phyloP scores from a whole-genome alignment of 2,888 invertebrate species.

The Eupithecia pulchellata region DNA sequence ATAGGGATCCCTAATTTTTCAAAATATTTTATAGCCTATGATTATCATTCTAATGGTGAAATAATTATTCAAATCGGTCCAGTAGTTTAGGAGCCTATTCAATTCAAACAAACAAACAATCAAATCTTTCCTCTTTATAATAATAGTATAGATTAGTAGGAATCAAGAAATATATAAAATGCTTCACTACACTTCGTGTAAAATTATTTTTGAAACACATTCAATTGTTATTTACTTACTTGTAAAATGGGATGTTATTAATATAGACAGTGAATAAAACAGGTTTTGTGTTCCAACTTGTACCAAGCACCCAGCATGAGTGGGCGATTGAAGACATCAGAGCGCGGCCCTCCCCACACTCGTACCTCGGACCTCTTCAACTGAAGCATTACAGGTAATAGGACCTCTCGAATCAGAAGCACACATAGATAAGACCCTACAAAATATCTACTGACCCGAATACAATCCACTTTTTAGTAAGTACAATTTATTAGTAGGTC shows the following conservation, averaged over 20 bases:
- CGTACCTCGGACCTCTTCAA: not conserved
- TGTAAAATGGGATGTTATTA: not conserved
- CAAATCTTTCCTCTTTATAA: no score
- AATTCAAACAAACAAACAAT: no score
- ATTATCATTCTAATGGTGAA: no score
- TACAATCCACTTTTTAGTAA: not conserved
- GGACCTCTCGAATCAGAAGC: not conserved
- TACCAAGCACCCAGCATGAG: conserved; percentile 25
- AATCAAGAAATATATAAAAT: not conserved
- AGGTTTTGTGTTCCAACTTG: conserved; percentile 14
- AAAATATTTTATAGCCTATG: no score
- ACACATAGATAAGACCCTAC: not conserved
- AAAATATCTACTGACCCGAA: not conserved
- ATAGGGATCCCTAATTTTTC: no score
- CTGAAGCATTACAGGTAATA: not conserved
- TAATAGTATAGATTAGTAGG: no score
- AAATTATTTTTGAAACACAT: not conserved
- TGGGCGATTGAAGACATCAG: conserved; percentile 39
- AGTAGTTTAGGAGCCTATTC: no score
- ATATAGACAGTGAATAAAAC: not conserved
- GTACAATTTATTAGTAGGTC: not conserved
- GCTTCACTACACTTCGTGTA: not conserved
- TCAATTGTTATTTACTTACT: no score
- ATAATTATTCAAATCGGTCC: no score
- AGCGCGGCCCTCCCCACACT: conserved; percentile 26